Evolutionary conservation across 2,888 invertebrate species (phyloP), one percentile per base, ranked within the genome.

Genomic region (Cerastis leucographa): DNA sequence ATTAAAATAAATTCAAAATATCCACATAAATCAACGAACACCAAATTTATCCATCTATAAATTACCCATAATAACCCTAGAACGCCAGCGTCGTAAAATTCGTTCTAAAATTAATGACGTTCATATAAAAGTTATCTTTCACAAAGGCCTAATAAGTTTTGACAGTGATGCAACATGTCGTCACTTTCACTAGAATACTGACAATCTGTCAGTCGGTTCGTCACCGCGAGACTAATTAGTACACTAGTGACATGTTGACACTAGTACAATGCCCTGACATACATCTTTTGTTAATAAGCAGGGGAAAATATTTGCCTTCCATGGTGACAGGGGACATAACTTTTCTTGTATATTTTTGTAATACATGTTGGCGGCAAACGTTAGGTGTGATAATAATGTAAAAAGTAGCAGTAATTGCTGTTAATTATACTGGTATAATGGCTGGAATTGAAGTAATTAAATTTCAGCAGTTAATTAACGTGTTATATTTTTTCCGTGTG

Each of bases 201-300:
- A 81, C 82, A 79, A 71, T 67, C 78, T 76, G 81, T 83, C 88
- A 81, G 59, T 73, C 29, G 64, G 84, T 68, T 65, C 72, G 79
- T 85, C 83, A 83, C 79, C 84, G 74, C 76, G 68, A 66, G 68
- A 81, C 85, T 89, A 90, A 89, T 89, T 89, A 87, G 85, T 82
- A 85, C 70, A 81, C 69, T 59, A 71, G 72, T 74, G 82, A 71
- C 84, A 84, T 86, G 85, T 89, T 89, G 87, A 89, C 88, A 84
- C 65, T 71, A 68, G 76, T 59, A 75, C 75, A 82, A 88, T 81
- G 69, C 67, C 67, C 85, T 78, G 86, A 85, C 88, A 86, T 44
- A 88, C 80, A 83, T 86, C 76, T 82, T 81, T 84, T 86, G 85
- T 81, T 81, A 70, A 80, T 78, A 76, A 42, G 71, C 74, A 70